phyloP scores from a whole-genome alignment of 2,888 invertebrate species.

The Dilophus febrilis region DNA sequence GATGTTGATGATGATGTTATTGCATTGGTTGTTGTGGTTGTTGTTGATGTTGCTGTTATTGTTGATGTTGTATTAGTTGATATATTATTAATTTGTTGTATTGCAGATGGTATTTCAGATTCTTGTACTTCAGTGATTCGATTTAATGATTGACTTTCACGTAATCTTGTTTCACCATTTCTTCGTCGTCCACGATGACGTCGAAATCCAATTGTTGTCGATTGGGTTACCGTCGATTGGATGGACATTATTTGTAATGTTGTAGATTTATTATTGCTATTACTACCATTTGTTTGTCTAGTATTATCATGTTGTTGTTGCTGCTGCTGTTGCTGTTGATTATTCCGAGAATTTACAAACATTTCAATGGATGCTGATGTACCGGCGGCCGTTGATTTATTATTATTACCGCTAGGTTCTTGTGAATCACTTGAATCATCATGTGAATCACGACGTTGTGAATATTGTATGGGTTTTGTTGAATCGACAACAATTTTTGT shows the following conservation, averaged over 20 bases:
- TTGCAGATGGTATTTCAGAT: constrained; percentile 36
- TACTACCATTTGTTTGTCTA: constrained; percentile 12
- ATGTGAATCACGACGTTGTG: constrained; percentile 56
- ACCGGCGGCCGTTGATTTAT: constrained; percentile 30
- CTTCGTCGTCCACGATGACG: constrained; percentile 38
- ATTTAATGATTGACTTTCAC: constrained; percentile 72
- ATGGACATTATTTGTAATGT: constrained; percentile 5
- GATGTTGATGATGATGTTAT: constrained; percentile 7
- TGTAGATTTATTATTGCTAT: too few relatives aligned
- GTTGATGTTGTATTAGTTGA: background rate
- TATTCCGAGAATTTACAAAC: constrained; percentile 2
- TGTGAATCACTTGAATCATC: constrained; percentile 77
- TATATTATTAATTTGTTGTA: constrained; percentile 1
- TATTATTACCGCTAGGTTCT: constrained; percentile 34
- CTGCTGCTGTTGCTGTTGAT: constrained; percentile 10
- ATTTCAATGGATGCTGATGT: background rate
- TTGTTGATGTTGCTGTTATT: constrained; percentile 6
- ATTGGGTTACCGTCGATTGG: constrained; percentile 5
- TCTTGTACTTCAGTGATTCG: constrained; percentile 76
- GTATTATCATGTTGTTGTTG: constrained; percentile 5
- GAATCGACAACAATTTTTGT: constrained; percentile 48
- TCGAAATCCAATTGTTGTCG: constrained; percentile 17
- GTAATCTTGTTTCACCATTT: constrained; percentile 45
- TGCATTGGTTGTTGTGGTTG: constrained; percentile 9
- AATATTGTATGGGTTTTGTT: constrained; percentile 39